Evolutionary conservation across 2,888 invertebrate species (phyloP), one percentile per base, ranked within the genome.

Genomic region (Penaeus monodon): DNA sequence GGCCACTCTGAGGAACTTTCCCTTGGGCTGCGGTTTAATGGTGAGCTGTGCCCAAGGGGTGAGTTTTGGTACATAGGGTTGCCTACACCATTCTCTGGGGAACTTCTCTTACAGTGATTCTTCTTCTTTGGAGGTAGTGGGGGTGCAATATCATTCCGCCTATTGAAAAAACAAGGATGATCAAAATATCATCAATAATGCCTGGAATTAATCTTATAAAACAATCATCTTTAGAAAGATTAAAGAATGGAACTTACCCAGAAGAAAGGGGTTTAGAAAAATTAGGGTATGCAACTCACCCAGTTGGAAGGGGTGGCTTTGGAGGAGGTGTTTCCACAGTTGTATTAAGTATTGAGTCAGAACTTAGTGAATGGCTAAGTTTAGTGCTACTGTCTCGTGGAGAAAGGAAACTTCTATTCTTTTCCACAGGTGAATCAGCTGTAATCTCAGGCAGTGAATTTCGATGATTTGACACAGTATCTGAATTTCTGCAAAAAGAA

Each of bases 361-460:
- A 89, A 78, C 86, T 86, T 20, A 77, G 86, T 8, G 89, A 89
- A 44, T 89, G 89, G 64, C 77, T 89, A 64, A 89, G 82, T 68
- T 84, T 89, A 10, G n/a, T 57, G 63, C 38, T 57, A 29, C 63
- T 82, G 38, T 87, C 86, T 29, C 83, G 64, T 8, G 82, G 70
- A 14, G 57, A 44, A 33, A 87, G 83, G 57, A 78, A 77, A 38
- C 79, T 70, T 33, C 86, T 77, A 81, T 81, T 78, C 20, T 79
- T 66, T 68, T 82, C 86, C n/a, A 78, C 64, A 12, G 86, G 86
- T 20, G 86, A 87, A 64, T 87, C 86, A 22, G 83, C 83, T 66
- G 83, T 87, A 91, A 97, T 97, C 93, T 97, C 97, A 92, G 96
- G 94, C 91, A 95, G 92, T 86, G 95, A 95, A 91, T 95, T 95